Base-by-base conservation (phyloP, 37 sponge, comb jelly and placozoan species). In the Hexactinellida sp. region DNA sequence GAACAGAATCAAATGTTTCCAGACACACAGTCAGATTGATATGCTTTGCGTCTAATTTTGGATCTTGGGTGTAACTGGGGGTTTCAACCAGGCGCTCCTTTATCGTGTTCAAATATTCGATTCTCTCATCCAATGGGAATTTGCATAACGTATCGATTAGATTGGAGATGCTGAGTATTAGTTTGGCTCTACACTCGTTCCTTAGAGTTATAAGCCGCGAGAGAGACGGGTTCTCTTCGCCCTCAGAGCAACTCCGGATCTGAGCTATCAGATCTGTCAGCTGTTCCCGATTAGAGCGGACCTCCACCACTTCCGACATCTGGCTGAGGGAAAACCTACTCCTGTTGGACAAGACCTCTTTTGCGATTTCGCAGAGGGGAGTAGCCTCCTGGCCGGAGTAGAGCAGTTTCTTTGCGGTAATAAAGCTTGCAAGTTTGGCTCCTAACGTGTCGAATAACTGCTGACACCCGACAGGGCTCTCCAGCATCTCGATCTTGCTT, bases 241-340 rank as follows among this genome's bases (percentile, higher is more conserved):
- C 30, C 34, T 10, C 30, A 23, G 76, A 63, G 30, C 5, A 21
- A n/a, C 5, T 32, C 32, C 76, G 76, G 21, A 63, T 63, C 76
- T 25, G 76, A n/a, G 21, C 76, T 10, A n/a, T 63, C 28, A 63
- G 34, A 23, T 28, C 76, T 21, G 34, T 23, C 76, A 63, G 76
- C 76, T 63, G 76, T 3, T 63, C 76, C 76, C 13, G 76, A n/a
- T 21, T 10, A 10, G 76, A 63, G 34, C 13, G 76, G 1, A 63
- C 34, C 34, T 63, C 76, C 76, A 63, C 76, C 25, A 63, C 76
- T 28, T 63, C 76, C 13, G 76, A 63, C 76, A 63, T 63, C 76
- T 63, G 76, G 34, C 34, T 63, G 76, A 63, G 76, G 13, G 76
- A 63, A 1, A 63, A 25, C 13, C 76, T 63, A n/a, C 76, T n/a